Percentiles rank a stretch among this genome's conserved stretches.
These are phyloP conservation scores for Amblyraja radiata DNA, from an alignment of 2,797 vertebrate species.

Conservation along the genomic window DNA sequence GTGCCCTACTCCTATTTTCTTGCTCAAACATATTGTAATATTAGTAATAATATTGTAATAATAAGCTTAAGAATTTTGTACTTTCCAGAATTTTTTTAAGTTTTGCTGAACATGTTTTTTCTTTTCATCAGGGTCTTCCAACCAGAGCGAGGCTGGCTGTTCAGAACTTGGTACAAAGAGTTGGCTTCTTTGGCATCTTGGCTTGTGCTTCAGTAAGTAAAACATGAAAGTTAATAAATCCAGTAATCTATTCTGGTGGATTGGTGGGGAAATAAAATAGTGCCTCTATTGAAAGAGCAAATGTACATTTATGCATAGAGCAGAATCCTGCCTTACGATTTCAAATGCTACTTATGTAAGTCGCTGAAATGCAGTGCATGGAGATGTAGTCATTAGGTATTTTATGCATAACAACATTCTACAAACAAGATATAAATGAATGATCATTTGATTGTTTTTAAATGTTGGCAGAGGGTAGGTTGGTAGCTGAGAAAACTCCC, in stretches of 20 bases:
- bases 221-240: neutral
- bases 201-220: constrained; percentile 83
- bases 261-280: neutral
- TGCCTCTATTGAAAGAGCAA: neutral
- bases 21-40: neutral
- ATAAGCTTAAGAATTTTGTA: neutral
- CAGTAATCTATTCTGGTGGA: neutral
- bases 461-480: neutral
- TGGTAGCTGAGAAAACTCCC: neutral
- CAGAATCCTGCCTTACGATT: neutral
- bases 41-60: neutral
- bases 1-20: no score
- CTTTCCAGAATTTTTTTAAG: neutral
- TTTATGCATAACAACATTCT: neutral
- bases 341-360: neutral
- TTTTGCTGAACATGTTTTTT: constrained; percentile 31
- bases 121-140: constrained; percentile 68
- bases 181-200: constrained; percentile 94
- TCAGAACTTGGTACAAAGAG: constrained; percentile 77
- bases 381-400: neutral
- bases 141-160: constrained; percentile 68
- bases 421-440: neutral
- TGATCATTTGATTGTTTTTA: neutral
- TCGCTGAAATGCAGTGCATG: neutral
- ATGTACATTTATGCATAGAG: neutral